phyloP scores from a whole-genome alignment of 2,797 vertebrate species.

The Taenioides sp. region DNA sequence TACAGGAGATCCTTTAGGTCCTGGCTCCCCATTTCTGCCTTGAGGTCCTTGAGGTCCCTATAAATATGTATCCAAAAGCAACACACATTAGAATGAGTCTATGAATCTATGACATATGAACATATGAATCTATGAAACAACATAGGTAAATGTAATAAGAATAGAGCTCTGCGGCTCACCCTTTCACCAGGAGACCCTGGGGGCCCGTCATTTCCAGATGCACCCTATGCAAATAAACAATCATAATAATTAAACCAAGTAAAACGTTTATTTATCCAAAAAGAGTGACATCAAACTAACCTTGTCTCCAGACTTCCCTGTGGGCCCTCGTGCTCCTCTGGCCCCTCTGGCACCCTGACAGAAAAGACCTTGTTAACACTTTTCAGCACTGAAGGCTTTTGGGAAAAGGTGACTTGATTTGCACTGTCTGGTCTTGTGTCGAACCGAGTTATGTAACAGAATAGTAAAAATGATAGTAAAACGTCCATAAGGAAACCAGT shows the following conservation, averaged over 20 bases:
- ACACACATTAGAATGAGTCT: background rate
- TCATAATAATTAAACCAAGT: background rate
- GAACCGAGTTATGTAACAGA: background rate
- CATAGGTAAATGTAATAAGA: background rate
- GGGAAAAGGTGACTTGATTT: no score
- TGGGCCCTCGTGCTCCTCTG: conserved; percentile 89
- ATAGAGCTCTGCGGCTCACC: conserved; percentile 70
- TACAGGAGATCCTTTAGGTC: conserved; percentile 93
- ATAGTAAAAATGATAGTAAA: background rate
- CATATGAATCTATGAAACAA: background rate
- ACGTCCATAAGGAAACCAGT: background rate
- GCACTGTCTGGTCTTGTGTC: background rate
- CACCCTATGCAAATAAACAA: conserved; percentile 75
- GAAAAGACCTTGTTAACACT: conserved; percentile 2
- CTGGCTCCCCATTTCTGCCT: conserved; percentile 91
- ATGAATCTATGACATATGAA: no score
- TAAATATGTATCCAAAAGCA: conserved; percentile 19
- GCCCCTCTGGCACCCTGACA: conserved; percentile 89
- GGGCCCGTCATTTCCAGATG: conserved; percentile 90
- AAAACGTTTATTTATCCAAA: background rate
- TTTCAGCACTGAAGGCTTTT: background rate
- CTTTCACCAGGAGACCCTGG: conserved; percentile 90
- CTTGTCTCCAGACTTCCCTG: conserved; percentile 95
- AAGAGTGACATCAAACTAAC: conserved; percentile 66
- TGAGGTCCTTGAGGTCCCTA: conserved; percentile 94